These are phyloP conservation scores for Epizoanthus stellaris DNA, from an alignment of 92 coral and sea anemone genomes.

Conservation along the genomic window DNA sequence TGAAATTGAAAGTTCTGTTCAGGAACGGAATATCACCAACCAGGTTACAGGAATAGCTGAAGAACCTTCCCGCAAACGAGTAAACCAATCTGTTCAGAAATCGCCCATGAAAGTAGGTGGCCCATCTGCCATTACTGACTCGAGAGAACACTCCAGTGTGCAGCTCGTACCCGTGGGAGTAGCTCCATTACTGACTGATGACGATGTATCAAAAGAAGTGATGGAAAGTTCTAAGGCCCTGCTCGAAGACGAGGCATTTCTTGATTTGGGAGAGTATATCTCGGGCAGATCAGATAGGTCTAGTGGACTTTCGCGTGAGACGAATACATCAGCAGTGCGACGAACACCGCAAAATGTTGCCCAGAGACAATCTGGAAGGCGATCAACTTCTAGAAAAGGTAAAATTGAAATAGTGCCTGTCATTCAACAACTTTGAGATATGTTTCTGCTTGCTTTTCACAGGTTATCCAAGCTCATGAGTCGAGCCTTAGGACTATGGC, in stretches of 20 bases:
- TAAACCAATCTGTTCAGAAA: too few species aligned
- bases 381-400: conserved; percentile 20
- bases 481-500: too few species aligned
- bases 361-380: neutral
- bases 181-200: conserved; percentile 44
- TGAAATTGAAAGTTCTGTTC: neutral
- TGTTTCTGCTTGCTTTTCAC: too few species aligned
- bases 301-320: neutral
- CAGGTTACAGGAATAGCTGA: too few species aligned
- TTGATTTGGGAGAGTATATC: conserved; percentile 54
- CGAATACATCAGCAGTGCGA: neutral
- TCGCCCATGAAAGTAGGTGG: neutral
- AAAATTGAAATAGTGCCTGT: neutral
- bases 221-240: conserved; percentile 81
- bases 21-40: too few species aligned
- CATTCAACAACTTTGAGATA: too few species aligned
- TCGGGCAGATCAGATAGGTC: conserved; percentile 21
- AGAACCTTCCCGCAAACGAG: too few species aligned
- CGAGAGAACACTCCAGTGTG: neutral
- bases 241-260: conserved; percentile 75
- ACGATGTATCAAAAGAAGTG: conserved; percentile 71
- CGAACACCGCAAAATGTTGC: neutral
- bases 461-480: too few species aligned
- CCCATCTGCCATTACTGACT: neutral
- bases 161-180: neutral